Evolutionary conservation across 2,113 vertebrate genomes (phyloP).

Genomic region (Gobiocypris rarus): DNA sequence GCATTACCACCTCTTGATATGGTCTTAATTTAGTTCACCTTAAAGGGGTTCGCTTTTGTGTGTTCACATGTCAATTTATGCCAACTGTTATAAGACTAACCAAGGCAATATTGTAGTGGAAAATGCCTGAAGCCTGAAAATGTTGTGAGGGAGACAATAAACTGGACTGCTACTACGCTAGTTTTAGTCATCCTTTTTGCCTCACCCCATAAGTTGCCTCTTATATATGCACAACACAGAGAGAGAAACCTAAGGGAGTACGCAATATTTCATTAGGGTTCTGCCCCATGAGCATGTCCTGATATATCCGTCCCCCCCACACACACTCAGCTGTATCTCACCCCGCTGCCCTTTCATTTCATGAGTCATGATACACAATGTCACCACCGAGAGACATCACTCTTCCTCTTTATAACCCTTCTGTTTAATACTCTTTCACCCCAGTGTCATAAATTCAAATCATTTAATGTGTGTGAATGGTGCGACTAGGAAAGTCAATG

Average conservation of each 20-base stretch:
- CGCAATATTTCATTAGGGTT: slow-evolving; percentile 1
- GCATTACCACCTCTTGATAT: not conserved
- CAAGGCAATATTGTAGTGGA: not conserved
- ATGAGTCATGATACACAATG: slow-evolving; percentile 32
- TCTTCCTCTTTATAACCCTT: not conserved
- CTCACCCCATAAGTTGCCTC: slow-evolving; percentile 2
- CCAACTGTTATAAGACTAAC: not conserved
- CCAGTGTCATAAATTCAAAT: slow-evolving; percentile 2
- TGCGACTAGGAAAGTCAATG: not conserved
- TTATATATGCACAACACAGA: not conserved
- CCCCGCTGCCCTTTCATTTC: not conserved
- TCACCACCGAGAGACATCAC: slow-evolving; percentile 8
- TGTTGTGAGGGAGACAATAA: not conserved
- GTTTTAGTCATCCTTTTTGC: not conserved
- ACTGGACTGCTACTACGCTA: not conserved
- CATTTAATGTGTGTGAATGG: slow-evolving; percentile 6
- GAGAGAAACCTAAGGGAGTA: slow-evolving; percentile 11
- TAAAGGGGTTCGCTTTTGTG: not conserved
- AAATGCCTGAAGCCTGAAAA: not conserved
- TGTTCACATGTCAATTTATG: not conserved
- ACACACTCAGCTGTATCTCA: not conserved
- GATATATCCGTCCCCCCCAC: not conserved
- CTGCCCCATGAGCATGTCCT: not conserved
- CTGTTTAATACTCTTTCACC: not conserved
- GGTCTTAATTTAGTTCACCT: not conserved